Base-by-base conservation (phyloP, 92 coral and sea anemone species). In the Epizoanthus fatuus region DNA sequence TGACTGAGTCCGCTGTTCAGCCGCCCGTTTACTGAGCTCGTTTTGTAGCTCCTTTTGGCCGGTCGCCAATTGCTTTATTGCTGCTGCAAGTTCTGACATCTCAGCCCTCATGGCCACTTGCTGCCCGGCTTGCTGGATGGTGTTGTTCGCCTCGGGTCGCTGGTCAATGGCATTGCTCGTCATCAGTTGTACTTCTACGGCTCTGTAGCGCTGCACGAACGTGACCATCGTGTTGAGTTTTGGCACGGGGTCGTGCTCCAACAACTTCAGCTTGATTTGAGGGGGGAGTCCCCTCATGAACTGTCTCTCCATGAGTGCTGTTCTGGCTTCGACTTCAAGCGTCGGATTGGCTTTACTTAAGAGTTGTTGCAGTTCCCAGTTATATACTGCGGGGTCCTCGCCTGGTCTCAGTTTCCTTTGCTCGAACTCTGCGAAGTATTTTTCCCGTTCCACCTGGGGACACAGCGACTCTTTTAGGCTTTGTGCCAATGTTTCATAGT, bases 231-330 rank as follows among this genome's bases (percentile, higher is more conserved):
- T 79, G 10, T 79, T 39, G 45, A 86, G 86, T 12, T 35, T 79
- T n/a, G 81, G 86, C 6, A 84, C 72, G 14, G 86, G 73, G 80
- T 86, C 84, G 69, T 86, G 90, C 49, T 86, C 79, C 62, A 80
- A 35, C 39, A 86, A 29, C 22, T 78, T 86, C 5, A 86, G n/a
- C 85, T 86, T 86, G 32, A 86, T n/a, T 2, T 39, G 37, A 15
- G 65, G n/a, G 3, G 90, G 85, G 13, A 86, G 79, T 3, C 86
- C 86, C 32, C 63, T 53, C 78, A 68, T 67, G 70, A 79, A 79
- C 90, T 86, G 79, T 22, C 86, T 58, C 71, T 16, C 53, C 25
- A 87, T 7, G 40, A 59, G 83, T 22, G 87, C 87, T 20, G 53
- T 69, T 13, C 20, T 79, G 1, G 87, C 91, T 52, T 87, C 81